These are phyloP conservation scores for Machaerirhynchus nigripectus DNA, from an alignment of 2,113 vertebrate genomes.

Conservation along the genomic window DNA sequence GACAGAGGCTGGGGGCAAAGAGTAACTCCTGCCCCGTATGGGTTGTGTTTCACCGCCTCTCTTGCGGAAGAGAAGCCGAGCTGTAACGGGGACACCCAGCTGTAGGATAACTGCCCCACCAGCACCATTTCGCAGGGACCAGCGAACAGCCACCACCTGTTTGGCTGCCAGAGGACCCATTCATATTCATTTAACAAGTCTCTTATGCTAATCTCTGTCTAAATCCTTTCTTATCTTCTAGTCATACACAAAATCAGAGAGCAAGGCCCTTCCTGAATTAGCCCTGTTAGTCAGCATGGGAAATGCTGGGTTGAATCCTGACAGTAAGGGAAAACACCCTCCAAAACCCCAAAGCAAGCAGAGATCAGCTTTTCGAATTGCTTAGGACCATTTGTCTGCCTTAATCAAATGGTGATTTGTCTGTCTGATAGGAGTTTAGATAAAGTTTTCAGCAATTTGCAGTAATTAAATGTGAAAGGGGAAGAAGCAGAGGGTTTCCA, in stretches of 20 bases:
- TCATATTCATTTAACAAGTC: constrained; percentile 19
- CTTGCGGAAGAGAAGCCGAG: background rate
- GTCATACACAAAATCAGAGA: background rate
- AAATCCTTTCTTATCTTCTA: constrained; percentile 30
- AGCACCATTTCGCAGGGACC: background rate
- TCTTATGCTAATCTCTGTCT: constrained; percentile 26
- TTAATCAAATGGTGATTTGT: constrained; percentile 38
- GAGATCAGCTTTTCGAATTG: background rate
- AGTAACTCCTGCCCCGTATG: background rate
- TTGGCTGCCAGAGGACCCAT: background rate
- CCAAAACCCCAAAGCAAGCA: background rate
- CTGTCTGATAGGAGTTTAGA: constrained; percentile 44
- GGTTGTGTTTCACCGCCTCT: background rate
- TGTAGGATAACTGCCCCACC: background rate
- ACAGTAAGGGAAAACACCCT: background rate
- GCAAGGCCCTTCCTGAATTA: background rate
- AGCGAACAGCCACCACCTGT: background rate
- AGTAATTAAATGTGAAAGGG: constrained; percentile 52
- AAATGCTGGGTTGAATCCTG: background rate
- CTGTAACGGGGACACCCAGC: background rate
- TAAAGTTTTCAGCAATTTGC: constrained; percentile 54
- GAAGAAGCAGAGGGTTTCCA: constrained; percentile 50
- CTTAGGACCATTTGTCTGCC: background rate
- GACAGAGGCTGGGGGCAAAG: background rate
- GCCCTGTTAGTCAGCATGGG: background rate